Evolutionary conservation across 2,888 invertebrate species (phyloP).

Genomic region (Ophion ventricosus): DNA sequence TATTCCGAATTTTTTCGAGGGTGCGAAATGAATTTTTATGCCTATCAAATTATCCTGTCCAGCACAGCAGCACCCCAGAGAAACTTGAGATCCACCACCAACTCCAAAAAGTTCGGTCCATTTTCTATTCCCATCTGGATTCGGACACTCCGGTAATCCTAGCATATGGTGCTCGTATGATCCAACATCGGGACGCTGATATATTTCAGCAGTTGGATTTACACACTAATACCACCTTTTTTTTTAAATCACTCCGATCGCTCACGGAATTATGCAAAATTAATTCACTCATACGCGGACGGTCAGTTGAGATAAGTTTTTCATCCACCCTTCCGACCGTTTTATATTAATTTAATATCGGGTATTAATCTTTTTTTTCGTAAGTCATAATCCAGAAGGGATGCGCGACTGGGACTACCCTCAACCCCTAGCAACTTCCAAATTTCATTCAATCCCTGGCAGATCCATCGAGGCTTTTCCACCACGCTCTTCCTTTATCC

Average conservation of each 20-base stretch:
- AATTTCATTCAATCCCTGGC: slow-evolving; percentile 58
- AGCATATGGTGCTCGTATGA: slow-evolving; percentile 41
- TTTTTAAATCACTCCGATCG: slow-evolving; percentile 25
- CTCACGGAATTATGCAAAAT: slow-evolving; percentile 61
- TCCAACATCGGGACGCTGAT: background rate
- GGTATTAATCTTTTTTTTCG: slow-evolving; percentile 55
- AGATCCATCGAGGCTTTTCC: slow-evolving; percentile 51
- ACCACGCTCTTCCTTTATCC: slow-evolving; percentile 47
- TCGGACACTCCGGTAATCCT: slow-evolving; percentile 43
- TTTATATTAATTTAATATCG: slow-evolving; percentile 60
- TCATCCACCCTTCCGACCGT: slow-evolving; percentile 31
- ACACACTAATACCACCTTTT: background rate
- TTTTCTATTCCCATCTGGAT: slow-evolving; percentile 43
- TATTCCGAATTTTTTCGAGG: slow-evolving; percentile 53
- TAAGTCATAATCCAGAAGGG: slow-evolving; percentile 42
- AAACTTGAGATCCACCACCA: slow-evolving; percentile 55
- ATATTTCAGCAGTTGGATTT: slow-evolving; percentile 45
- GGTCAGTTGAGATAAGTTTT: slow-evolving; percentile 58
- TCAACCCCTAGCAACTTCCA: slow-evolving; percentile 51
- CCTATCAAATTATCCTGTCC: slow-evolving; percentile 77
- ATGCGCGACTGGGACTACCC: slow-evolving; percentile 14
- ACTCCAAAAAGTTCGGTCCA: slow-evolving; percentile 35
- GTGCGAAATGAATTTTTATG: slow-evolving; percentile 77
- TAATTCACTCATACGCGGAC: slow-evolving; percentile 43
- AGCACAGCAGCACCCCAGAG: slow-evolving; percentile 56